phyloP scores from a whole-genome alignment of 1,140 invertebrate species.

The Calosoma granatense region DNA sequence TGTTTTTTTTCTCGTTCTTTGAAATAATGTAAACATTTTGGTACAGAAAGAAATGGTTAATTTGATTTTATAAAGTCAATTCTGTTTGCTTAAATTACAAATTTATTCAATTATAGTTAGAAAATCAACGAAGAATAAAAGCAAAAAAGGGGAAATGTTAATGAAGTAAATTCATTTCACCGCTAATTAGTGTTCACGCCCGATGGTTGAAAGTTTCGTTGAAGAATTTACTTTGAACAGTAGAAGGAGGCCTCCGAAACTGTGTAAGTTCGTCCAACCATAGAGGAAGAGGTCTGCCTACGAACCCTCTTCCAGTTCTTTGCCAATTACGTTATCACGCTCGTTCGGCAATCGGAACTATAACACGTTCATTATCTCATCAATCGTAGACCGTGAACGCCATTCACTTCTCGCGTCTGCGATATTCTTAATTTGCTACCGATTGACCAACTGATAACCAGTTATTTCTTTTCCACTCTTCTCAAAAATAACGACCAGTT shows the following conservation, averaged over 20 bases:
- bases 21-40: no score
- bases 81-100: constrained; percentile 9
- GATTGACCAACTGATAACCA: no score
- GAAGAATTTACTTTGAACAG: neutral
- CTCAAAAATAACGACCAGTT: no score
- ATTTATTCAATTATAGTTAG: constrained; percentile 9
- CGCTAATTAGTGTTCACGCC: constrained; percentile 4
- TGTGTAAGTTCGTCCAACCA: neutral
- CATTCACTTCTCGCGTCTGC: no score
- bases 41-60: neutral
- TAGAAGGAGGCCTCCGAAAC: neutral
- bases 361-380: constrained; percentile 5
- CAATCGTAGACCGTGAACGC: neutral
- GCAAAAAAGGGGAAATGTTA: constrained; percentile 7
- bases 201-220: neutral
- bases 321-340: neutral
- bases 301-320: neutral
- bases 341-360: neutral
- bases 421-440: no score
- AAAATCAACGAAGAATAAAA: constrained; percentile 7
- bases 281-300: no score
- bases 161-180: constrained; percentile 5
- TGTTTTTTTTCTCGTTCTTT: no score
- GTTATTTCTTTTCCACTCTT: no score
- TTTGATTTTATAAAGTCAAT: constrained; percentile 1